phyloP scores from a whole-genome alignment of 2,113 vertebrate genomes.

The Holacanthus passer region DNA sequence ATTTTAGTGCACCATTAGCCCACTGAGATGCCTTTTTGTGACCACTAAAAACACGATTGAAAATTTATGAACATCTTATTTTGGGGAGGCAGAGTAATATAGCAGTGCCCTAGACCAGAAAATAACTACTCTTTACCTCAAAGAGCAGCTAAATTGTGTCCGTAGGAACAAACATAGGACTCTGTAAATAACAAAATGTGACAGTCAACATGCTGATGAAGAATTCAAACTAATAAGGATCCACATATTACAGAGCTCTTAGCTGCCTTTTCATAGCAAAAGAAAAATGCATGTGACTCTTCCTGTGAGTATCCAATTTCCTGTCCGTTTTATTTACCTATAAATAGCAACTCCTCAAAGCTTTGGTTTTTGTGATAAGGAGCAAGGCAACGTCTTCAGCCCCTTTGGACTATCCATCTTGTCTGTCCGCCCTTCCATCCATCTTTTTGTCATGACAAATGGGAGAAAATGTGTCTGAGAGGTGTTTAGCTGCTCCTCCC shows the following conservation, averaged over 20 bases:
- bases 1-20: slow-evolving; percentile 8
- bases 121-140: background rate
- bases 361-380: slow-evolving; percentile 27
- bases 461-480: slow-evolving; percentile 10
- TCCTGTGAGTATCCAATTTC: background rate
- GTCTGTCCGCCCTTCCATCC: background rate
- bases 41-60: slow-evolving; percentile 1
- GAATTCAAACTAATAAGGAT: background rate
- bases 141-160: background rate
- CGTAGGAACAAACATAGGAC: background rate
- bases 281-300: background rate
- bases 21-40: background rate
- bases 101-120: background rate
- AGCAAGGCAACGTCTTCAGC: slow-evolving; percentile 5
- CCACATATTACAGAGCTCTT: too few relatives aligned
- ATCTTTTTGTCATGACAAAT: slow-evolving; percentile 22
- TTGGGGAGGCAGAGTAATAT: background rate
- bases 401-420: slow-evolving; percentile 8
- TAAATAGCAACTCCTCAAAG: background rate
- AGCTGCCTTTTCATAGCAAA: background rate
- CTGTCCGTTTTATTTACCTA: slow-evolving; percentile 18
- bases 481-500: background rate
- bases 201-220: background rate
- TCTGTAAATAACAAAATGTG: background rate
- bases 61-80: background rate